Evolutionary conservation across 2,888 invertebrate genomes (phyloP), one percentile per base, ranked within the genome.

Genomic region (Mantis religiosa): DNA sequence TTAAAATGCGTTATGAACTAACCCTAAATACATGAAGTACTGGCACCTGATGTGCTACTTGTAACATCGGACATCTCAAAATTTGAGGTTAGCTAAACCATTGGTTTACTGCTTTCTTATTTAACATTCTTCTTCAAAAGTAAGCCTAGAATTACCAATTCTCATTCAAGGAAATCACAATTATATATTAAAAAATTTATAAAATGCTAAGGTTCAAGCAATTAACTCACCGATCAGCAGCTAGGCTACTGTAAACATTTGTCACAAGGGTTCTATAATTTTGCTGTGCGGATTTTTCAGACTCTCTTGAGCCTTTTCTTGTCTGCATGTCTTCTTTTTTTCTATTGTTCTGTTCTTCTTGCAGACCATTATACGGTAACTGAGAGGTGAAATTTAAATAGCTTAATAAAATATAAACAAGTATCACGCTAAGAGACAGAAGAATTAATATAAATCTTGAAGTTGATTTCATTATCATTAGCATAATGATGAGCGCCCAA

Each of bases 351-450:
- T 25, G 20, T 71, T 71, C 54, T 71, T 15, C 54, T 71, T 20
- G 54, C 54, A 71, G 20, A 71, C 20, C 54, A 20, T 71, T 71
- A 71, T 71, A 71, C 20, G 54, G 54, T 71, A 71, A 71, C 8
- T 71, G 54, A 71, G 54, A 71, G 1, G 54, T 71, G n/a, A 85
- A 54, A 54, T 81, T 81, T 81, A 88, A 81, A 82, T 81, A 88
- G n/a, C 25, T 88, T n/a, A 85, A 25, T 25, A 88, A 30, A 30
- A 88, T 30, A 27, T 88, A 88, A 14, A 88, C 20, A 88, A 88
- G 30, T 84, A 88, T 34, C 34, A 85, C 83, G 81, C 88, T 84
- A 81, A 88, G 30, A 71, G 84, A 28, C 28, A 85, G 14, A 71
- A 84, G 34, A 71, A 88, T 84, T 14, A 88, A 14, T 12, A 88